Percentiles rank a stretch among this genome's conserved stretches.
These are phyloP conservation scores for Polypterus bichir DNA, from an alignment of 2,113 vertebrate genomes.

Conservation along the genomic window DNA sequence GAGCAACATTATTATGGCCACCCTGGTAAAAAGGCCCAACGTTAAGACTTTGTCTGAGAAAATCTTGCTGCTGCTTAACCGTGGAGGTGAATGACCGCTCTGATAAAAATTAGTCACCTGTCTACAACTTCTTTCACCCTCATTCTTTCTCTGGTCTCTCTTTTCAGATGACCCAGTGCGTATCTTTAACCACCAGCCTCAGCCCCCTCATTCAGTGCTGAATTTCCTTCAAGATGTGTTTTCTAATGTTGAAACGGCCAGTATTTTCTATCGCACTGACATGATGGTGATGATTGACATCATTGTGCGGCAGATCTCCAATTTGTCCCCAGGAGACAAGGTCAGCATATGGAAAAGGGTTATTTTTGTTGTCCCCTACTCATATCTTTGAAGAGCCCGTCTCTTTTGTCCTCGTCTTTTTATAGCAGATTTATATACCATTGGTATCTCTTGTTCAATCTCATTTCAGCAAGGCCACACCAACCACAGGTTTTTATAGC, in stretches of 20 bases:
- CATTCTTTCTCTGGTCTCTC: slow-evolving; percentile 25
- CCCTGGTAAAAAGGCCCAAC: slow-evolving; percentile 71
- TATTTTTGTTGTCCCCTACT: not conserved
- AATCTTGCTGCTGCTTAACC: slow-evolving; percentile 79
- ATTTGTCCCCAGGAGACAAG: slow-evolving; percentile 93
- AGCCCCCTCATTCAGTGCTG: slow-evolving; percentile 75
- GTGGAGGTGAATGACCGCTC: slow-evolving; percentile 62
- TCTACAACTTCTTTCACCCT: slow-evolving; percentile 20
- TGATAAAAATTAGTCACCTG: slow-evolving; percentile 16
- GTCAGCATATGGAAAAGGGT: slow-evolving; percentile 46
- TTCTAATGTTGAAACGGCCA: slow-evolving; percentile 57
- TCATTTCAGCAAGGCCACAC: not conserved
- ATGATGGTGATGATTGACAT: slow-evolving; percentile 99
- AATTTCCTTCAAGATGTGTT: slow-evolving; percentile 96
- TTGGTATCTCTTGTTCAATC: too few species aligned
- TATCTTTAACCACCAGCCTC: slow-evolving; percentile 83
- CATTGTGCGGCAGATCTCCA: slow-evolving; percentile 82
- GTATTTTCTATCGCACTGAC: slow-evolving; percentile 90
- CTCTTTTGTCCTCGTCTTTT: too few species aligned
- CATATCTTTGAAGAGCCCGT: not conserved
- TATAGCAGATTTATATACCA: too few species aligned
- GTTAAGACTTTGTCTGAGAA: slow-evolving; percentile 89
- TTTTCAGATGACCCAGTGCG: slow-evolving; percentile 78
- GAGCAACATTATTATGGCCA: slow-evolving; percentile 79
- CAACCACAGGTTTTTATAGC: too few species aligned